Conservation (phyloP, 2,888 invertebrate genomes). For the Loripinus fragilis region DNA sequence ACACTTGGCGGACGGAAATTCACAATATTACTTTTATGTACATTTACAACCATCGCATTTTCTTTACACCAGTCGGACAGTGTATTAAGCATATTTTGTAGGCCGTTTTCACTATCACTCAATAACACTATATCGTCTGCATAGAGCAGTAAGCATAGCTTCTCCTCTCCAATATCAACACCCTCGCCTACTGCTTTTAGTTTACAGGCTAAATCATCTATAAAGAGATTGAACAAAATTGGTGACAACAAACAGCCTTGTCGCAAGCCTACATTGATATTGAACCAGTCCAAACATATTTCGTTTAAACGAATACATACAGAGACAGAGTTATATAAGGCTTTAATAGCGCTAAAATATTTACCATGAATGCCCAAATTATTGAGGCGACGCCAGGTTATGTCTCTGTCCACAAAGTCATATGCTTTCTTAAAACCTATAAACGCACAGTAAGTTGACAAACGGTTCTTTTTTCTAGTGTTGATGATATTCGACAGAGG, state of each 20-base stretch:
- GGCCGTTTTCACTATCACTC: slow-evolving; percentile 36
- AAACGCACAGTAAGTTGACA: slow-evolving; percentile 30
- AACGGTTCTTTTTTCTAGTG: slow-evolving; percentile 9
- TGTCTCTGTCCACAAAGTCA: slow-evolving; percentile 20
- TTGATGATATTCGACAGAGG: slow-evolving; percentile 22
- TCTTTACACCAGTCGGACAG: slow-evolving; percentile 34
- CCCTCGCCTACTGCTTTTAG: slow-evolving; percentile 14
- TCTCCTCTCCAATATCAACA: slow-evolving; percentile 22
- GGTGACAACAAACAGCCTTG: slow-evolving; percentile 28
- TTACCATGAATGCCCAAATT: slow-evolving; percentile 12
- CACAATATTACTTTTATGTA: too few relatives aligned
- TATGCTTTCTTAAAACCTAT: slow-evolving; percentile 35
- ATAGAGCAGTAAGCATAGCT: slow-evolving; percentile 27
- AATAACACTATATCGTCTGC: slow-evolving; percentile 37
- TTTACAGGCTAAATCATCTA: slow-evolving; percentile 20
- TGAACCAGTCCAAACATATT: slow-evolving; percentile 26
- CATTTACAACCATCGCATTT: slow-evolving; percentile 28
- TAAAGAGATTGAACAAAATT: slow-evolving; percentile 26
- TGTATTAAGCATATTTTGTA: slow-evolving; percentile 30
- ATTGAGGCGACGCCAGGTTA: slow-evolving; percentile 17
- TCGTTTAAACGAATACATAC: slow-evolving; percentile 34
- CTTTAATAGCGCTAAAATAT: slow-evolving; percentile 23
- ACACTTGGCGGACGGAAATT: too few relatives aligned
- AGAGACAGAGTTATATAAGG: slow-evolving; percentile 29
- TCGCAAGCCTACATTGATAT: slow-evolving; percentile 16